Evolutionary conservation across 2,113 vertebrate genomes (phyloP).

Genomic region (Cyprinodon tularosa): DNA sequence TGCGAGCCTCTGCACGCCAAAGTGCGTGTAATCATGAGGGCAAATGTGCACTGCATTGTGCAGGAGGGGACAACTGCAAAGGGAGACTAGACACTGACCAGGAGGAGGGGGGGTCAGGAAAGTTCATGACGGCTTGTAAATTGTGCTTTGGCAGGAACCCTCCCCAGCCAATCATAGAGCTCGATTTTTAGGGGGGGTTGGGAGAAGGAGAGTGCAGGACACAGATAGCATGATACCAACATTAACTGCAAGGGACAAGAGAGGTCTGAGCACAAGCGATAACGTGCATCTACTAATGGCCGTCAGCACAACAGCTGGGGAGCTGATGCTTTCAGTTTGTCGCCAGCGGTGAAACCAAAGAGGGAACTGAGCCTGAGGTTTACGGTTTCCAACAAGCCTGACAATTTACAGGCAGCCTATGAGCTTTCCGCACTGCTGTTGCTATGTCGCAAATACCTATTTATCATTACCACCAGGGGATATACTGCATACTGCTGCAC

Average conservation of each 20-base stretch:
- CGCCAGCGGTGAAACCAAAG: slow-evolving; percentile 56
- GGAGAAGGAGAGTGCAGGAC: slow-evolving; percentile 44
- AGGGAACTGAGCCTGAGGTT: slow-evolving; percentile 38
- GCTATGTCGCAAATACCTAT: slow-evolving; percentile 46
- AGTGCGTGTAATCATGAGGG: slow-evolving; percentile 26
- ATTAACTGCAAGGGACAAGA: slow-evolving; percentile 28
- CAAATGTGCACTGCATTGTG: slow-evolving; percentile 36
- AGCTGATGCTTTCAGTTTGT: slow-evolving; percentile 49
- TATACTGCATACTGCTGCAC: background rate
- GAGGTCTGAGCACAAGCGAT: background rate
- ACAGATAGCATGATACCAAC: slow-evolving; percentile 54
- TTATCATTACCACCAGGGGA: slow-evolving; percentile 23
- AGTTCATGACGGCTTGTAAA: slow-evolving; percentile 69
- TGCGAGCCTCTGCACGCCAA: slow-evolving; percentile 65
- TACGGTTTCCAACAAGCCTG: slow-evolving; percentile 57
- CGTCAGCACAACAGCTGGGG: slow-evolving; percentile 45
- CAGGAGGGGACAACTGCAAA: slow-evolving; percentile 64
- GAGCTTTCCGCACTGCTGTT: slow-evolving; percentile 54
- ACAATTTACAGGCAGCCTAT: slow-evolving; percentile 50
- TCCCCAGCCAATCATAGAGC: slow-evolving; percentile 43
- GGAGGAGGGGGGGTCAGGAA: slow-evolving; percentile 57
- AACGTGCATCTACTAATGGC: slow-evolving; percentile 5
- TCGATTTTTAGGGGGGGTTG: background rate
- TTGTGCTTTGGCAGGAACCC: slow-evolving; percentile 43
- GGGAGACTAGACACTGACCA: slow-evolving; percentile 70